Evolutionary conservation across 2,888 invertebrate species (phyloP).

Genomic region (Neoaliturus tenellus): DNA sequence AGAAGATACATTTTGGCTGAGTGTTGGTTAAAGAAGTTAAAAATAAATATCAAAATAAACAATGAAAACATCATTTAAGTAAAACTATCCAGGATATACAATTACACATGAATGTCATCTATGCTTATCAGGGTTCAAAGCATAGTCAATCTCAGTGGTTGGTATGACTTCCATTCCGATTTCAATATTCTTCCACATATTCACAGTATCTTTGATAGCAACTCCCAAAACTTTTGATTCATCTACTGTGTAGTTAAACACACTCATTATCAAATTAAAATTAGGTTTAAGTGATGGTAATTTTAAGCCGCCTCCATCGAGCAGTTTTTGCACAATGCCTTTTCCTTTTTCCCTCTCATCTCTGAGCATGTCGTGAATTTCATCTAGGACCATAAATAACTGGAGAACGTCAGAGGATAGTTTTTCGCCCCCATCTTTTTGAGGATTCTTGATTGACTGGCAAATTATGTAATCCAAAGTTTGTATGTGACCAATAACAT

Average conservation of each 20-base stretch:
- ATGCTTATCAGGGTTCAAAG: constrained; percentile 23
- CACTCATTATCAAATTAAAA: constrained; percentile 6
- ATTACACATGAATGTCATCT: too few relatives aligned
- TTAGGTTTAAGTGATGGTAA: constrained; percentile 11
- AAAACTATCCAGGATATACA: too few relatives aligned
- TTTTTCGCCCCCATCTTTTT: neutral
- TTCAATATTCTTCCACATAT: constrained; percentile 32
- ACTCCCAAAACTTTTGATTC: constrained; percentile 31
- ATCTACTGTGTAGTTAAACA: constrained; percentile 20
- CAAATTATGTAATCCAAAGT: constrained; percentile 27
- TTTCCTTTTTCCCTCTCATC: constrained; percentile 35
- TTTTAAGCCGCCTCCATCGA: constrained; percentile 18
- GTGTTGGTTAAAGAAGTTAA: too few relatives aligned
- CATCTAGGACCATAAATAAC: constrained; percentile 6
- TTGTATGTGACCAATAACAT: constrained; percentile 28
- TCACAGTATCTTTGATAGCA: constrained; percentile 20
- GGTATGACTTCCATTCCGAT: constrained; percentile 30
- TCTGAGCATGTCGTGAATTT: constrained; percentile 34
- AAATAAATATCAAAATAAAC: too few relatives aligned
- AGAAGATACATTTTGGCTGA: too few relatives aligned
- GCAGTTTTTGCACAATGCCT: constrained; percentile 23
- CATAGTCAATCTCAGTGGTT: constrained; percentile 33
- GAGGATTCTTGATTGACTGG: neutral
- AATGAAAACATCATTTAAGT: too few relatives aligned
- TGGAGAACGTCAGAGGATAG: constrained; percentile 13